Conservation (phyloP, 2,797 vertebrate genomes). For the Tiaroga cobitis region DNA sequence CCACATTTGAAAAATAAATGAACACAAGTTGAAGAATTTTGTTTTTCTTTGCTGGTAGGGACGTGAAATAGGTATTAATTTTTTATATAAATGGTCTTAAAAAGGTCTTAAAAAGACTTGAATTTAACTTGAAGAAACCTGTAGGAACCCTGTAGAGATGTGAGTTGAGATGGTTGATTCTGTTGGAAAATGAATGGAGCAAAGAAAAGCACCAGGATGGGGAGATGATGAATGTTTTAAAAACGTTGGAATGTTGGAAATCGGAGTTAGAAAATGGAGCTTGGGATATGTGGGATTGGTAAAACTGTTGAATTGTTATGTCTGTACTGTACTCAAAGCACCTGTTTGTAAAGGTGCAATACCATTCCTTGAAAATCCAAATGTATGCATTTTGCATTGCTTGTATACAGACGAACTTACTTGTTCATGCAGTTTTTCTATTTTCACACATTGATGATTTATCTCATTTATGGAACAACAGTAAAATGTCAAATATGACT, state of each 20-base stretch:
- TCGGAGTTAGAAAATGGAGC: not conserved
- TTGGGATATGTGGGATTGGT: not conserved
- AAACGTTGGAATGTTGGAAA: not conserved
- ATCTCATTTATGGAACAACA: not conserved
- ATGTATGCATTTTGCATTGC: not conserved
- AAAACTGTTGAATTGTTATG: not conserved
- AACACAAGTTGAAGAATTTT: too few species aligned
- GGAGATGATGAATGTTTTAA: not conserved
- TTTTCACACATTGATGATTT: too few species aligned
- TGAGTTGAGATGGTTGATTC: not conserved
- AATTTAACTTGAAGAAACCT: too few species aligned
- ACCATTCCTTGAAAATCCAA: not conserved
- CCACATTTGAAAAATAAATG: too few species aligned
- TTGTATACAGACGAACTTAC: not conserved
- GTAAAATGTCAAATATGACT: not conserved
- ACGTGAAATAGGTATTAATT: too few species aligned
- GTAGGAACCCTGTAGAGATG: too few species aligned
- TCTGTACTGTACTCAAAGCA: not conserved
- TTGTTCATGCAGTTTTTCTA: not conserved
- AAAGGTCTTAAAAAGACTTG: too few species aligned
- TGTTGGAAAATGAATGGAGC: not conserved
- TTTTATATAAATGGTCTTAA: too few species aligned
- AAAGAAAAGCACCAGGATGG: not conserved
- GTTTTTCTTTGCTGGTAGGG: too few species aligned
- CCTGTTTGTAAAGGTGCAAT: not conserved